Evolutionary conservation across 35 echinoderm and acorn worm genomes (phyloP), one percentile per base, ranked within the genome.

Genomic region (Patiria miniata): DNA sequence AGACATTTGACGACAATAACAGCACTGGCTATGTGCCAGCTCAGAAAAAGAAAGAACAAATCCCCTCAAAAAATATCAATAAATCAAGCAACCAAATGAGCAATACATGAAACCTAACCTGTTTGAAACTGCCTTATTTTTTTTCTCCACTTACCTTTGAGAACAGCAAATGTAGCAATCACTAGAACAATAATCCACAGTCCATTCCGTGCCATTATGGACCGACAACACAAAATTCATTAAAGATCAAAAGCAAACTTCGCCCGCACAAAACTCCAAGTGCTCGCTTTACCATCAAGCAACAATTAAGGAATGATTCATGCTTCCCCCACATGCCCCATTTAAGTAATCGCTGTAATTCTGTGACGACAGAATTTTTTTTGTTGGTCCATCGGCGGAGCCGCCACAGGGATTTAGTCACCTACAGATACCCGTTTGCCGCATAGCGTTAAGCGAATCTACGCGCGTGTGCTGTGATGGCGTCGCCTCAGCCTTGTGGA

Each of bases 261-360:
- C 60, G 8, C 14, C 60, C 60, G 29, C 26, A 23, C 65, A 23
- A 34, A 28, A 23, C 19, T 73, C 14, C 65, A 1, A 32, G 7
- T 0, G 26, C 65, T 12, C 65, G 8, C 65, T 2, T 7, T 34
- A 32, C 65, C 2, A 14, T 6, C 65, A 7, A 34, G 26, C 65
- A 32, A 23, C 65, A 73, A 73, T 73, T 73, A 73, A 73, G 34
- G 14, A 32, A 73, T 73, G 65, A 73, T 32, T 73, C 65, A 73
- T 7, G 65, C 65, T 73, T 73, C 65, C 65, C 65, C 26, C 65
- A 30, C n/a, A 32, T 73, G 65, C 65, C 65, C 65, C 65, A 73
- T 73, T 73, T 73, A 68, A 73, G 65, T 30, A 30, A 73, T 73
- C 65, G 9, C 21, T 73, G 65, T 73, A 30, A 73, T 73, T 73